Base-by-base conservation (phyloP, 2,113 vertebrate genomes). In the Himantopus leucocephalus region DNA sequence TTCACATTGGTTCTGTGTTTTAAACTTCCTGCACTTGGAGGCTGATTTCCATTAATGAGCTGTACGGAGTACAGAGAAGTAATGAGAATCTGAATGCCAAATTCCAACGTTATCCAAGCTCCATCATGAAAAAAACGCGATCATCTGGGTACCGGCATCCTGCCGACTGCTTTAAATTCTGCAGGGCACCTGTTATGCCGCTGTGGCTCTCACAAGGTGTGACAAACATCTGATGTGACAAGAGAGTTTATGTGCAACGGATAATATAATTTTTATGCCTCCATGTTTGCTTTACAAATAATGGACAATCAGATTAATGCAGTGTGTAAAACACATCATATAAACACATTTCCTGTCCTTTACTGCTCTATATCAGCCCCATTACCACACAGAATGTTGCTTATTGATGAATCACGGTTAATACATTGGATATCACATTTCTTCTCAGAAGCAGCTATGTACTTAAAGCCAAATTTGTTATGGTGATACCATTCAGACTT, bases 251-350 rank as follows among this genome's bases (percentile, higher is more conserved):
- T 85, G 86, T 82, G 89, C 35, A 93, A 82, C 4, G 34, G 8
- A 60, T 97, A 96, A 96, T 93, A 93, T 86, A 96, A 73, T 41
- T 89, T 96, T 96, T 92, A 89, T 66, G 56, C 71, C 47, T 90
- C 68, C 30, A 3, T 95, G 72, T 96, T 94, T 95, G 87, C 76
- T 90, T 97, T 72, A 95, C 86, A 67, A 96, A 96, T 90, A 82
- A 85, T n/a, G 70, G 79, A 91, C 95, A 87, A 64, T 94, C 72
- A 94, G 94, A 95, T 95, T 93, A 96, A 93, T 86, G 93, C 63
- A 82, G 73, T 68, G 90, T 94, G 85, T 52, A 90, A 88, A 80
- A 64, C 48, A 94, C 37, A 94, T 26, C 88, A 58, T 75, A 96
- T 75, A 95, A 97, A 85, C 92, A 70, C 70, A 95, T 92, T 91